Base-by-base conservation (phyloP, 2,888 invertebrate species). In the Baccha elongata region DNA sequence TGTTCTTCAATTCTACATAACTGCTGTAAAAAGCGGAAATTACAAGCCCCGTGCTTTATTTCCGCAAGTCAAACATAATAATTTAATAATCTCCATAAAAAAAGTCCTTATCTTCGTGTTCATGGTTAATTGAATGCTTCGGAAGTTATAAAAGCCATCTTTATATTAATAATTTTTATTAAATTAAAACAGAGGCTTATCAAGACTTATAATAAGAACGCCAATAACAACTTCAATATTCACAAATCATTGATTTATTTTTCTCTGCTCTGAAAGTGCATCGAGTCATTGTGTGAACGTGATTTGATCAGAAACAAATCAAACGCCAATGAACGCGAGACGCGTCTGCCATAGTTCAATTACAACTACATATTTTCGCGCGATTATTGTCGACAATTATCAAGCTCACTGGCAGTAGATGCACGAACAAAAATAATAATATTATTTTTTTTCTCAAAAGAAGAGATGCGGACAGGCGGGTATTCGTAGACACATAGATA, bases 341-440 rank as follows among this genome's bases (percentile, higher is more conserved):
- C 46, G 29, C 44, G 46, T 37, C 60, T 58, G 58, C 53, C 26
- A 64, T 26, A 42, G 72, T 50, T 10, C 29, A 50, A 44, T 60
- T 71, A 50, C 78, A 72, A 78, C 67, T 78, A 78, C 52, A 65
- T 44, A 50, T 23, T 71, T 65, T 48, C 58, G 17, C 17, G 74
- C 68, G 60, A 75, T 68, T 78, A 71, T 71, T 78, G 48, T 55
- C 64, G 55, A 71, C 58, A 67, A 65, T 72, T 78, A 78, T 65
- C 50, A 58, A 78, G 78, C 65, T 60, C 44, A 44, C 10, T 64
- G 48, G 35, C 11, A 48, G 55, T 23, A 64, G 58, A 65, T 58
- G 53, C 69, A 52, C 62, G 35, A 11, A 11, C 10, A 37, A n/a
- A n/a, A 53, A 55, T 62, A 76, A 76, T 76, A 52, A 44, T 60